Evolutionary conservation across 2,888 invertebrate genomes (phyloP), one percentile per base, ranked within the genome.

Genomic region (Napeogenes inachia): DNA sequence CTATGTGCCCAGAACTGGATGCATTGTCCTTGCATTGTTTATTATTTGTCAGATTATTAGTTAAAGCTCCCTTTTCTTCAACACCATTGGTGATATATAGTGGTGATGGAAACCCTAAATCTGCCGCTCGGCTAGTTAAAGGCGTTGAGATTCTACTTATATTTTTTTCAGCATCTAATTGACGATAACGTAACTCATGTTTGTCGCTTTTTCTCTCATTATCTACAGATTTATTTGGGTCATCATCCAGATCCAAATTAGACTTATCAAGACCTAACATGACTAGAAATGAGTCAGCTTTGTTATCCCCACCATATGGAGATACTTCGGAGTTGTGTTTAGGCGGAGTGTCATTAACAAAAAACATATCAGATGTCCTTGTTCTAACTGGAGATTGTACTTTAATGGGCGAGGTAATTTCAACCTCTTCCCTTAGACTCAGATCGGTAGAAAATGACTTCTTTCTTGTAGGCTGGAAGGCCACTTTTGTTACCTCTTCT

Each of bases 121-220:
- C 89, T 45, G 70, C 73, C 5, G 70, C 71, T 64, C 75, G 78
- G 59, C 74, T 84, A 45, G 72, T 82, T 13, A 87, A 60, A 13
- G 90, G 89, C 47, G 89, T 90, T n/a, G 89, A 89, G n/a, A 81
- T 67, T 72, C 89, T 89, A 56, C 77, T 84, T 21, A 85, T 79
- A 68, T 84, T 85, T 63, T 82, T 87, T 46, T 88, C 87, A 2
- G 77, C 66, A 68, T 87, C 83, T 42, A 81, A 67, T 60, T 79
- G 79, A 8, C 73, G 73, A 64, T 79, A 81, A 55, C 77, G 78
- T 1, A 73, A 21, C 65, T 85, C 85, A 64, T 75, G 73, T 38
- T 70, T 77, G 58, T 84, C 85, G 73, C 79, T 85, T 68, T 74
- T 83, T 61, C 75, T 81, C 21, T 83, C 82, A 69, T 71, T 73